Evolutionary conservation across 2,888 invertebrate genomes (phyloP).

Genomic region (Toxonevra muliebris): DNA sequence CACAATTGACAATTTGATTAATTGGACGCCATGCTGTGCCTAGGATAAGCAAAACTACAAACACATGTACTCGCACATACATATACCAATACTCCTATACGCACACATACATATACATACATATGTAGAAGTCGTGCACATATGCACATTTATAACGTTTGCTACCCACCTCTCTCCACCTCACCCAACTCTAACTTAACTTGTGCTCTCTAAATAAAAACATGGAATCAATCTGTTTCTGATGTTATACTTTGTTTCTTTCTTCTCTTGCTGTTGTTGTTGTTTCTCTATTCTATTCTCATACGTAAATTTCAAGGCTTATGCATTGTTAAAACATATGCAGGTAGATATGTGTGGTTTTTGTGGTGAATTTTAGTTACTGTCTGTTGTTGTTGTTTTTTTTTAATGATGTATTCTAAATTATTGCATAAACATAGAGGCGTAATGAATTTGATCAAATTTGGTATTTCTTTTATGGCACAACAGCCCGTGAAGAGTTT

Average conservation of each 20-base stretch:
- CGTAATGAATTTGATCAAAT: too few species aligned
- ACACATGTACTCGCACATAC: not conserved
- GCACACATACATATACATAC: constrained; percentile 4
- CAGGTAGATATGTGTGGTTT: constrained; percentile 1
- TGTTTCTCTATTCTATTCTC: not conserved
- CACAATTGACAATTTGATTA: constrained; percentile 47
- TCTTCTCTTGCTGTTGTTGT: not conserved
- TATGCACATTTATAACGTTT: too few species aligned
- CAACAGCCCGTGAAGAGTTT: too few species aligned
- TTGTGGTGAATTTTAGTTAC: too few species aligned
- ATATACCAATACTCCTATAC: constrained; percentile 6
- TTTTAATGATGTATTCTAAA: too few species aligned
- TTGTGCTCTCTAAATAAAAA: too few species aligned
- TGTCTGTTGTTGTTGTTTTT: too few species aligned
- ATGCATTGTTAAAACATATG: not conserved
- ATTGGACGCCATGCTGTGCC: constrained; percentile 42
- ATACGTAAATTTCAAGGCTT: not conserved
- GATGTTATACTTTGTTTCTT: constrained; percentile 17
- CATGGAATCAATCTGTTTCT: constrained; percentile 20
- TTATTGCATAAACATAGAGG: too few species aligned
- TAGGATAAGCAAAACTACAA: not conserved
- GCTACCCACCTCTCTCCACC: not conserved
- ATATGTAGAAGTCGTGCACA: not conserved
- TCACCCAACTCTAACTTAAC: not conserved
- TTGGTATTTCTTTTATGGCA: too few species aligned